These are phyloP conservation scores for Babylonia areolata DNA, from an alignment of 1,140 invertebrate species.

Conservation along the genomic window DNA sequence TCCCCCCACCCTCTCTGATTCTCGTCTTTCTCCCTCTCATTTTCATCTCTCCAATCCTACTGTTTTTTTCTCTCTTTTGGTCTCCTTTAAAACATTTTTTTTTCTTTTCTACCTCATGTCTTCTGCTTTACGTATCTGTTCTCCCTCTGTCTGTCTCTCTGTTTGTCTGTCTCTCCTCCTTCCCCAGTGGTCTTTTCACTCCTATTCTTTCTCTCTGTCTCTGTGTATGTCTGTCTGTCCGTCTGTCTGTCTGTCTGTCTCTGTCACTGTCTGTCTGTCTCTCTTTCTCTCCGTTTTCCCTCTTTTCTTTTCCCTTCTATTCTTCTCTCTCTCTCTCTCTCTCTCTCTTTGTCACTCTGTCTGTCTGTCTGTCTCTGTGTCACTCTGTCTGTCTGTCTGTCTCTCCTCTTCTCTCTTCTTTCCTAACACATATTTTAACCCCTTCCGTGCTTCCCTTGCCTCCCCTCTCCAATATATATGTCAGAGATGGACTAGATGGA, in stretches of 20 bases:
- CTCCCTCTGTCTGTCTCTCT: background rate
- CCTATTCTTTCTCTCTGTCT: background rate
- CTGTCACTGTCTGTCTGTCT: background rate
- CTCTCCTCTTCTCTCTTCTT: background rate
- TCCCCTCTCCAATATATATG: too few species aligned
- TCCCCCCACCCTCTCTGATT: too few species aligned
- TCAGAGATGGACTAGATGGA: too few species aligned
- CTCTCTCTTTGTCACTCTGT: conserved; percentile 2
- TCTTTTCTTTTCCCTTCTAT: too few species aligned
- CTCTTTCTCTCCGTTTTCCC: background rate
- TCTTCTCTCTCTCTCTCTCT: too few species aligned
- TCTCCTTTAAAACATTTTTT: too few species aligned
- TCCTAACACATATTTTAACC: too few species aligned
- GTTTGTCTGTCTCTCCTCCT: background rate
- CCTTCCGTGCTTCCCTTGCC: too few species aligned
- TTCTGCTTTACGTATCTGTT: too few species aligned
- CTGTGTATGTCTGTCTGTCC: background rate
- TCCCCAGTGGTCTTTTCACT: background rate
- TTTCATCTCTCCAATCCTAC: background rate
- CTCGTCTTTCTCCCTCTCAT: background rate
- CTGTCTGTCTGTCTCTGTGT: conserved; percentile 13
- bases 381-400: background rate
- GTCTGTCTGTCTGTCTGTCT: background rate
- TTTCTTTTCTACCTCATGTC: too few species aligned
- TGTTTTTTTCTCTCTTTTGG: background rate